A percentile compares a stretch with the other conserved stretches of the same genome.
Evolutionary conservation across 2,888 invertebrate species (phyloP).

Genomic region (Pheosia gnoma): DNA sequence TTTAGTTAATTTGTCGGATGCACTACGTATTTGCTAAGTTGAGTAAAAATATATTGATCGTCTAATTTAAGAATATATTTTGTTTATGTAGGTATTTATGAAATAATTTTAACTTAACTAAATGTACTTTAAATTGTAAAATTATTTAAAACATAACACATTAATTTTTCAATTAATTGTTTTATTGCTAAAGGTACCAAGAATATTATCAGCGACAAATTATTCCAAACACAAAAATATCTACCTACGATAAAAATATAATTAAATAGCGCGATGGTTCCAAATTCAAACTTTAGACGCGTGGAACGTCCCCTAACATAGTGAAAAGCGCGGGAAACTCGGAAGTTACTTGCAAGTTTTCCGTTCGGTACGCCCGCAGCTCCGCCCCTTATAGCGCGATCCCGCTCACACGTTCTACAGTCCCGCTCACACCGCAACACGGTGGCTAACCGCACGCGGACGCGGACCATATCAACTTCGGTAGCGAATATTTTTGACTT

Average conservation of each 20-base stretch:
- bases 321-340: slow-evolving; percentile 76
- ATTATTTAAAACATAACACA: no score
- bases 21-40: no score
- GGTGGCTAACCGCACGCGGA: slow-evolving; percentile 71
- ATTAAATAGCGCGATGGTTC: not conserved
- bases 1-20: no score
- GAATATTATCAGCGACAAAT: no score
- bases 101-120: no score
- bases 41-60: no score
- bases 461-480: slow-evolving; percentile 44
- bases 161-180: no score
- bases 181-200: no score
- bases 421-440: slow-evolving; percentile 63
- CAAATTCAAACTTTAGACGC: slow-evolving; percentile 1
- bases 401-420: slow-evolving; percentile 39
- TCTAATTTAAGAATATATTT: no score
- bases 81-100: no score
- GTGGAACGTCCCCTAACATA: slow-evolving; percentile 9
- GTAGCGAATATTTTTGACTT: slow-evolving; percentile 28
- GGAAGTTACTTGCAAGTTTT: slow-evolving; percentile 65
- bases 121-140: no score
- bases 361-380: slow-evolving; percentile 55
- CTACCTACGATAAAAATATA: not conserved
- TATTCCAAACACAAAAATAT: no score
- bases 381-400: slow-evolving; percentile 53